Evolutionary conservation across 2,113 vertebrate genomes (phyloP).

Genomic region (Sclerurus mexicanus): DNA sequence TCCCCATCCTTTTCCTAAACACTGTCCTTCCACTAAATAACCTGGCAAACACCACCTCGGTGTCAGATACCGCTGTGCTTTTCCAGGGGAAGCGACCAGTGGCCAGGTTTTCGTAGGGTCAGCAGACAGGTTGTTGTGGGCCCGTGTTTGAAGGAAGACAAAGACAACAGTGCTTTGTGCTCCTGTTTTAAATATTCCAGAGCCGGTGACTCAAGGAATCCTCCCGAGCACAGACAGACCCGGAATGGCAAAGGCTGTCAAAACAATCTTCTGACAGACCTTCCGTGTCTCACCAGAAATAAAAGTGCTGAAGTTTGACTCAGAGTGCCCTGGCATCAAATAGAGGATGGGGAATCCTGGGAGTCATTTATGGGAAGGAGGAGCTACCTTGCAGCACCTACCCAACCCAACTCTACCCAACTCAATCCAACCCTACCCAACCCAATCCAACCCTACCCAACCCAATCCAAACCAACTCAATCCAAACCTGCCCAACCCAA

Average conservation of each 20-base stretch:
- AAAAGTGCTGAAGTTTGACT: background rate
- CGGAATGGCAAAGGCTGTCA: background rate
- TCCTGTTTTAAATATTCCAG: background rate
- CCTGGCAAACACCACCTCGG: background rate
- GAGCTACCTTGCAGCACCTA: background rate
- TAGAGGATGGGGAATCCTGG: background rate
- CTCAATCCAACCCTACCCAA: background rate
- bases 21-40: background rate
- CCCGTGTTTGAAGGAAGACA: background rate
- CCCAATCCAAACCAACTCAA: no score
- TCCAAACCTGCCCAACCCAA: no score
- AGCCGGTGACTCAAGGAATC: background rate
- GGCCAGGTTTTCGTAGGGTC: background rate
- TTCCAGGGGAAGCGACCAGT: background rate
- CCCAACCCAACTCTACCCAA: no score
- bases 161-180: accelerated
- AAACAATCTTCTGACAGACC: background rate
- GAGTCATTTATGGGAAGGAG: background rate
- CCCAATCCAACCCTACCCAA: no score
- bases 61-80: accelerated
- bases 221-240: background rate
- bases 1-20: background rate
- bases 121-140: background rate
- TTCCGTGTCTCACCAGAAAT: background rate
- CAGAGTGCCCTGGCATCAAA: background rate